Evolutionary conservation across 53 echinoderm and acorn worm species (phyloP).

Genomic region (Echinometra lucunter): DNA sequence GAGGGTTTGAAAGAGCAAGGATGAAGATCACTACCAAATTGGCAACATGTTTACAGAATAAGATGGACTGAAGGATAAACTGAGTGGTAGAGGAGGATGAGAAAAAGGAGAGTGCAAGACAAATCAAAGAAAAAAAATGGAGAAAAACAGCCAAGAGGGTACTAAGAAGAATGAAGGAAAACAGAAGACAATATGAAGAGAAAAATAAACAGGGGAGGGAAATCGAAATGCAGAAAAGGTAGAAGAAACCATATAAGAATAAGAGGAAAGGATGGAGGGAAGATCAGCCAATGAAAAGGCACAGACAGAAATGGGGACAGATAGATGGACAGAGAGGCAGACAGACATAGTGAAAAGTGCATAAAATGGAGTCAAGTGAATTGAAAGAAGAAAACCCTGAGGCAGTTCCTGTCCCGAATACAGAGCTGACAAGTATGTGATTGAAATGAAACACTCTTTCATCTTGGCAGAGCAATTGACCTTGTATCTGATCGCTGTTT

Average conservation of each 20-base stretch:
- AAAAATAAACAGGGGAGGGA: not conserved
- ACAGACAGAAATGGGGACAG: not conserved
- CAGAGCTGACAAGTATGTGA: constrained; percentile 23
- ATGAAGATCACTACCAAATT: not conserved
- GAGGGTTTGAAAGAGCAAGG: constrained; percentile 27
- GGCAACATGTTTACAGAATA: not conserved
- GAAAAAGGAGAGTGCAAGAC: not conserved
- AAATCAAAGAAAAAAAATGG: not conserved
- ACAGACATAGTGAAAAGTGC: not conserved
- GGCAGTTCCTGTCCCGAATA: constrained; percentile 37
- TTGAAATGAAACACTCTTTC: not conserved
- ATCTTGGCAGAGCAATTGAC: not conserved
- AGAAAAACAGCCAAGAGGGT: not conserved
- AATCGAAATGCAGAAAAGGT: not conserved
- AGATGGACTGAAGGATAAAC: not conserved
- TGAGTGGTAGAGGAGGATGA: not conserved
- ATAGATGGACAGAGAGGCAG: not conserved
- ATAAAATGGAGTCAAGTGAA: not conserved
- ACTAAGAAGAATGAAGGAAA: not conserved
- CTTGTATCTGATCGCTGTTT: not conserved
- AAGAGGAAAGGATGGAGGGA: not conserved
- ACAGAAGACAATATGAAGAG: not conserved
- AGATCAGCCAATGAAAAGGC: not conserved
- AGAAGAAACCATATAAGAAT: not conserved
- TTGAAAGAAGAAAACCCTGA: not conserved